Conservation (phyloP, 2,113 vertebrate species). For the Progne subis region DNA sequence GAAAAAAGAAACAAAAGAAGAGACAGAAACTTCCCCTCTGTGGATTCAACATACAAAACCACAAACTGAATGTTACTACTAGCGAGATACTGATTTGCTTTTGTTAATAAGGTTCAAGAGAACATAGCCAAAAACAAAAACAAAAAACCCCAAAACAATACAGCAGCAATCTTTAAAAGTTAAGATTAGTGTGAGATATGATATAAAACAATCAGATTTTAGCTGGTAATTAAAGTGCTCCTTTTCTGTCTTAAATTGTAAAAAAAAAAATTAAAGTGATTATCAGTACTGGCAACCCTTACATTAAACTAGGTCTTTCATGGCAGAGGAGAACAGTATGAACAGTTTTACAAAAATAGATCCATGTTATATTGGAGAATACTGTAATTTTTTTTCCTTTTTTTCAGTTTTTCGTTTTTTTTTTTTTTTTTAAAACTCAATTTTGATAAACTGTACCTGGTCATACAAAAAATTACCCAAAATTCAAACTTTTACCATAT, state of each 20-base stretch:
- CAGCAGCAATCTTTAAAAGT: constrained; percentile 74
- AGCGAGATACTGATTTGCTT: constrained; percentile 61
- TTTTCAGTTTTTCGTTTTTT: constrained; percentile 9
- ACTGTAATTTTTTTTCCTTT: constrained; percentile 48
- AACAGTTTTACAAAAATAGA: constrained; percentile 83
- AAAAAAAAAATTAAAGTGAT: constrained; percentile 75
- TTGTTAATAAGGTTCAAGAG: constrained; percentile 69
- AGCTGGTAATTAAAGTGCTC: constrained; percentile 77
- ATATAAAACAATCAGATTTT: constrained; percentile 66
- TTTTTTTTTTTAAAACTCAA: constrained; percentile 68
- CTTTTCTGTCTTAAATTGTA: constrained; percentile 71
- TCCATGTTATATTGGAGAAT: constrained; percentile 75
- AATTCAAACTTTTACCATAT: constrained; percentile 79
- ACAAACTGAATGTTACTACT: constrained; percentile 62
- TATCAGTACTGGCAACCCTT: constrained; percentile 78
- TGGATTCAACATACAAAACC: constrained; percentile 56
- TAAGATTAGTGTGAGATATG: constrained; percentile 76
- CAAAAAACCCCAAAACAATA: constrained; percentile 16
- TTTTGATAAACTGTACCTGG: constrained; percentile 80
- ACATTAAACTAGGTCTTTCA: constrained; percentile 70
- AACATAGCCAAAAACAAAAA: constrained; percentile 42
- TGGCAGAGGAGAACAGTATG: constrained; percentile 78
- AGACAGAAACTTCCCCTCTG: constrained; percentile 43
- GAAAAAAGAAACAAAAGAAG: not conserved
- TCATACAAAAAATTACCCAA: constrained; percentile 81